Evolutionary conservation across 1,140 invertebrate genomes (phyloP), one percentile per base, ranked within the genome.

Genomic region (Drusus annulatus): DNA sequence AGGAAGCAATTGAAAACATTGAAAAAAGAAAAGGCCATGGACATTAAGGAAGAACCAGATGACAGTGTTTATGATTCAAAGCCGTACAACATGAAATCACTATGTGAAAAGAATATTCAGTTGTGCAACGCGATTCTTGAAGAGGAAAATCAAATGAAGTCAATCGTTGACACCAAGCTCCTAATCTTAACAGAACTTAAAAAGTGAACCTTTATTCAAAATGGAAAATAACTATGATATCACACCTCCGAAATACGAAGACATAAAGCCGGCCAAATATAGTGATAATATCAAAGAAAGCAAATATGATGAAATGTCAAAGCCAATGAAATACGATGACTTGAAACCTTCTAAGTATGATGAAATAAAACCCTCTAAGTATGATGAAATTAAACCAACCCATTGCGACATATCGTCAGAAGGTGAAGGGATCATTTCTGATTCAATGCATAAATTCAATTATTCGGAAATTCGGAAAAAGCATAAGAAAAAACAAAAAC

Each of bases 401-500:
- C 69, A 79, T 74, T 89, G 88, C 76, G 91, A 92, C 74, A 88
- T 90, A 82, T 92, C 90, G 28, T 91, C 91, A n/a, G 91, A 90
- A 86, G 91, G 88, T 80, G 91, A 92, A 84, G 89, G 87, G 2
- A 84, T 86, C 58, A 78, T 84, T 68, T 86, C 85, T 25, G 87
- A 86, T 80, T 75, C 63, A 19, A 54, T 83, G n/a, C 69, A 80
- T 76, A 84, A 84, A 79, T 69, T 60, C 19, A 86, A 84, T 82
- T 69, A 74, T 78, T 82, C 86, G 25, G 93, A 93, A 84, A 85
- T 90, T 31, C 89, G 93, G 4, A 95, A 94, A 84, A 95, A 95
- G 84, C 95, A 96, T 84, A 95, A 95, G 86, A 96, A 96, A 88
- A 96, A 95, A 84, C 94, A 95, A 85, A 95, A 95, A 85, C 92